Base-by-base conservation (phyloP, 1,140 invertebrate genomes). In the Papilio polytes region DNA sequence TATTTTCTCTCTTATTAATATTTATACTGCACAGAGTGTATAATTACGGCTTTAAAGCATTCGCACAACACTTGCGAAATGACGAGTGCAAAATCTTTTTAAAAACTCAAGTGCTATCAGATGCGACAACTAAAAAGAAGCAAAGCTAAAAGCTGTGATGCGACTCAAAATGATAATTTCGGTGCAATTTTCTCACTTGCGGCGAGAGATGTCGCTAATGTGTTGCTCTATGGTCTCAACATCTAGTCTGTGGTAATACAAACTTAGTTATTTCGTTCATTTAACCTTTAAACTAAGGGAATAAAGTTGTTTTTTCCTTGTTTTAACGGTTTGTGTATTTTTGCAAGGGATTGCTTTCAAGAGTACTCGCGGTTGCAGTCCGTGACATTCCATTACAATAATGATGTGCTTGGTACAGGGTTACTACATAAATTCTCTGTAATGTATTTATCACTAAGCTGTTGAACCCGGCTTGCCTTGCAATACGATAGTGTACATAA, bases 351-450 rank as follows among this genome's bases (percentile, higher is more conserved):
- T 82, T 86, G 87, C 84, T 89, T 88, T 90, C 85, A 86, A 92
- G 90, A 88, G 90, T 85, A 89, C 92, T 94, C 89, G 87, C 83
- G 89, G 91, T 92, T 91, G 90, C 84, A 90, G 90, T 86, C 90
- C 91, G 92, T 94, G 92, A 94, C 92, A 93, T 94, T 78, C 92
- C 92, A 94, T 94, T 93, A 94, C 89, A 85, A 90, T 91, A 92
- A 93, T 94, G 91, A 91, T 92, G 89, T 91, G 88, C 92, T 92
- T 90, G 83, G 53, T 83, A 66, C 83, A 91, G 87, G 91, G 89
- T 72, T 91, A 88, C 6, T 41, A 41, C 7, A 41, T 41, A 41
- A 41, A 41, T 36, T 41, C 7, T 41, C 7, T 41, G 7, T 41
- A 41, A 41, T 41, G 6, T 41, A 41, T 41, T 41, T 41, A 41